These are phyloP conservation scores for Crepidodera aurea DNA, from an alignment of 2,888 invertebrate species.

Conservation along the genomic window DNA sequence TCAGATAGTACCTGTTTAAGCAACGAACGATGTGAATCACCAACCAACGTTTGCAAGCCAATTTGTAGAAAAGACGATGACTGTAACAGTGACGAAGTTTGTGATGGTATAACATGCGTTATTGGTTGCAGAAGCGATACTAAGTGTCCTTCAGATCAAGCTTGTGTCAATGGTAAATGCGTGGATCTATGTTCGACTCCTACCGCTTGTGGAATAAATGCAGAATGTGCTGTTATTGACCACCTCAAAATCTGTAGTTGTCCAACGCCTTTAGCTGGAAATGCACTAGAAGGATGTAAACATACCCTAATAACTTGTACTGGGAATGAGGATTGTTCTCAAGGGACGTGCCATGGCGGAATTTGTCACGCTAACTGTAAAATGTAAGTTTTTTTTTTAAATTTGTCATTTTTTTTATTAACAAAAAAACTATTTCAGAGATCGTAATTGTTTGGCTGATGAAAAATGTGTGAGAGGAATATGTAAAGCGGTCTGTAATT, in stretches of 20 bases:
- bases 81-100: constrained; percentile 87
- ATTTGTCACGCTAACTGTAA: constrained; percentile 81
- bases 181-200: constrained; percentile 77
- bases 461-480: constrained; percentile 86
- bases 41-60: constrained; percentile 80
- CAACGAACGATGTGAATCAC: constrained; percentile 79
- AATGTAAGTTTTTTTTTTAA: constrained; percentile 64
- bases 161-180: constrained; percentile 84
- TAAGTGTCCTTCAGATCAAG: constrained; percentile 75
- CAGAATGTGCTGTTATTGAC: constrained; percentile 73
- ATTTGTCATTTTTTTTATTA: background rate
- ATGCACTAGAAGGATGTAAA: constrained; percentile 77
- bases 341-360: constrained; percentile 76
- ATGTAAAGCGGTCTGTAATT: constrained; percentile 87
- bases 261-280: constrained; percentile 75
- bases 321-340: constrained; percentile 73
- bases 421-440: constrained; percentile 62
- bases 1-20: constrained; percentile 78
- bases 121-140: constrained; percentile 83
- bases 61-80: constrained; percentile 86
- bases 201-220: constrained; percentile 85
- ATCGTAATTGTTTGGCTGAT: constrained; percentile 82
- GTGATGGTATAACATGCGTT: constrained; percentile 80
- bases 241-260: constrained; percentile 81
- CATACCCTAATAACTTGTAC: constrained; percentile 72